phyloP scores from a whole-genome alignment of 92 coral and sea anemone genomes.

The Epizoanthus fatuus region DNA sequence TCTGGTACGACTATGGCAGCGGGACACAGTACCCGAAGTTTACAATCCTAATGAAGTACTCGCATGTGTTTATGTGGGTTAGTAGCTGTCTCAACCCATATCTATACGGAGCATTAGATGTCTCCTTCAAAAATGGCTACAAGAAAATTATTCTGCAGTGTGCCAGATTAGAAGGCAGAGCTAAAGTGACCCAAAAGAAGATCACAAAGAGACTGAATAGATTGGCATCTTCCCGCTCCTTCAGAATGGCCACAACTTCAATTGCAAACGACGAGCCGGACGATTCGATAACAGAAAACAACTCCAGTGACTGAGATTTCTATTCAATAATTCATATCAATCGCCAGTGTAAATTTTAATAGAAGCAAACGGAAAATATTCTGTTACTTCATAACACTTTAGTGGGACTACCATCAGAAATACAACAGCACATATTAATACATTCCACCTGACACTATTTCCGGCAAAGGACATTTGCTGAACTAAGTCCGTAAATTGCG shows the following conservation, averaged over 20 bases:
- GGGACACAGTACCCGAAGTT: slow-evolving; percentile 87
- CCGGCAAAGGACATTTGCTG: too few relatives aligned
- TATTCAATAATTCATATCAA: too few relatives aligned
- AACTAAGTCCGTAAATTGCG: background rate
- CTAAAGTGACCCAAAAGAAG: slow-evolving; percentile 79
- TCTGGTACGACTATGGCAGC: slow-evolving; percentile 95
- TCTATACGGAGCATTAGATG: slow-evolving; percentile 95
- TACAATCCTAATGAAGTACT: slow-evolving; percentile 91
- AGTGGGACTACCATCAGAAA: too few relatives aligned
- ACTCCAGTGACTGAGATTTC: background rate
- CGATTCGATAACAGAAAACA: background rate
- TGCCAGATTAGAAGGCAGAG: slow-evolving; percentile 84
- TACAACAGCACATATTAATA: too few relatives aligned
- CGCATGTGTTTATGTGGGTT: slow-evolving; percentile 94
- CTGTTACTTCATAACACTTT: too few relatives aligned
- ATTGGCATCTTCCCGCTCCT: slow-evolving; percentile 43
- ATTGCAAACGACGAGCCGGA: slow-evolving; percentile 24
- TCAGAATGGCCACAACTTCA: slow-evolving; percentile 29
- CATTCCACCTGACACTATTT: too few relatives aligned
- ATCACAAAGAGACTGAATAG: slow-evolving; percentile 72
- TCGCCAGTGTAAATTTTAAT: too few relatives aligned
- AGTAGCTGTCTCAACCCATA: slow-evolving; percentile 96
- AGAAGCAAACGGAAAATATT: too few relatives aligned
- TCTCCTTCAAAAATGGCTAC: slow-evolving; percentile 86
- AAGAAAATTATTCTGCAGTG: slow-evolving; percentile 80